phyloP scores from a whole-genome alignment of 1,140 invertebrate genomes.

The Episyrphus balteatus region DNA sequence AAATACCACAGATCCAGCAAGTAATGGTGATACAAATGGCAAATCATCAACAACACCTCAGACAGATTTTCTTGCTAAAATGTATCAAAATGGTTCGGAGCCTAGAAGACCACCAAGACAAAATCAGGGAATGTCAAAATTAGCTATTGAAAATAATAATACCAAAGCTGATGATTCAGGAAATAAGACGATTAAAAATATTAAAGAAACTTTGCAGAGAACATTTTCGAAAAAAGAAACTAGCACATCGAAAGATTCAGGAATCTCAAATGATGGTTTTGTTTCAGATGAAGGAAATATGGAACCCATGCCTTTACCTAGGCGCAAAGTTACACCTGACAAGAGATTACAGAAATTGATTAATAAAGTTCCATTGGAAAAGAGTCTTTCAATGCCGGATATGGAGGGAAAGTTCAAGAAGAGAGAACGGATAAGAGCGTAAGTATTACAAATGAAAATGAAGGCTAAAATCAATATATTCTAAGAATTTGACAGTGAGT shows the following conservation, averaged over 20 bases:
- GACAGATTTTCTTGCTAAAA: slow-evolving; percentile 32
- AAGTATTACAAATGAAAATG: slow-evolving; percentile 40
- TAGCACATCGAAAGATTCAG: slow-evolving; percentile 12
- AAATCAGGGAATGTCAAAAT: slow-evolving; percentile 20
- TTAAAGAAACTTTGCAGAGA: slow-evolving; percentile 42
- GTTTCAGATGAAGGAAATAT: slow-evolving; percentile 36
- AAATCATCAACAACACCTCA: slow-evolving; percentile 25
- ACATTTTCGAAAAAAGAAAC: slow-evolving; percentile 43
- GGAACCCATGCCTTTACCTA: background rate
- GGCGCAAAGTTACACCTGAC: slow-evolving; percentile 2
- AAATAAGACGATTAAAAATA: slow-evolving; percentile 10
- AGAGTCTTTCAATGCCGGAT: slow-evolving; percentile 71
- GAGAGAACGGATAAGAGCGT: slow-evolving; percentile 54
- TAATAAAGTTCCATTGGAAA: slow-evolving; percentile 53
- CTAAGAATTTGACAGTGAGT: no score
- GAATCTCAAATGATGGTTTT: slow-evolving; percentile 48
- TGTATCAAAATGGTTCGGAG: slow-evolving; percentile 13
- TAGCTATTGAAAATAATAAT: slow-evolving; percentile 2
- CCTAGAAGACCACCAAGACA: slow-evolving; percentile 24
- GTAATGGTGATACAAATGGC: slow-evolving; percentile 4
- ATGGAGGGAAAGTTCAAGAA: slow-evolving; percentile 64
- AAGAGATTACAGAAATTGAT: slow-evolving; percentile 6
- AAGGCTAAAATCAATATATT: no score
- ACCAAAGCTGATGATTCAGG: background rate
- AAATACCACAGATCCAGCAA: slow-evolving; percentile 23